Conservation (phyloP, 2,113 vertebrate species). For the western clawed frog (Xenopus tropicalis) region DNA sequence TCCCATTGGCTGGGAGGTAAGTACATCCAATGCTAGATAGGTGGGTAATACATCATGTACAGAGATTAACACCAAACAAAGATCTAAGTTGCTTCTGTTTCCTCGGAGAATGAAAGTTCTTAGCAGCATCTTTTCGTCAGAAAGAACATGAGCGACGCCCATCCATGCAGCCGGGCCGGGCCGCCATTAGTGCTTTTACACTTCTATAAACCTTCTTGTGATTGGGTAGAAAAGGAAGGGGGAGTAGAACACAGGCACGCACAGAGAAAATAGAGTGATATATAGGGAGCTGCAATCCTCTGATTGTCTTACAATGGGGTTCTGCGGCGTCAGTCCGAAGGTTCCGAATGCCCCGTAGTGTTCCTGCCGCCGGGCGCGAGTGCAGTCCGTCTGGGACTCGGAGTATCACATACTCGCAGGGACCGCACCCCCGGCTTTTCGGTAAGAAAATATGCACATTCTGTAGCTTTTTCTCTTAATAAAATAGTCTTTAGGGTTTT, state of each 20-base stretch:
- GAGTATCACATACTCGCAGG: constrained; percentile 71
- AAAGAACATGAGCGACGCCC: constrained; percentile 74
- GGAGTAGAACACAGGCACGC: constrained; percentile 37
- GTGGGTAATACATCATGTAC: constrained; percentile 85
- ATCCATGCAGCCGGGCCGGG: constrained; percentile 74
- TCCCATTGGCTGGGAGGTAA: constrained; percentile 79
- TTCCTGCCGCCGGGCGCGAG: constrained; percentile 44
- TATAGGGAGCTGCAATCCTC: constrained; percentile 43
- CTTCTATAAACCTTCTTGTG: constrained; percentile 59
- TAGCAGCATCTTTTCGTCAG: constrained; percentile 81
- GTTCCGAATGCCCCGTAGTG: no score
- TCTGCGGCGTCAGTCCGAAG: background rate
- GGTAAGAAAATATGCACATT: constrained; percentile 85
- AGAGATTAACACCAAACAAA: constrained; percentile 86
- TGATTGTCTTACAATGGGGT: constrained; percentile 67
- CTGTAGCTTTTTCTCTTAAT: constrained; percentile 70
- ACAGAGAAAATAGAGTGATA: constrained; percentile 3
- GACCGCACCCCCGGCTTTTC: constrained; percentile 55
- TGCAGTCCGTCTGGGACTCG: constrained; percentile 60
- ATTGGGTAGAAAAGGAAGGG: constrained; percentile 66
- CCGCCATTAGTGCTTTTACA: constrained; percentile 72
- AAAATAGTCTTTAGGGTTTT: constrained; percentile 63
- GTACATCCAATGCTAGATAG: constrained; percentile 87
- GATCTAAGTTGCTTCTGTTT: constrained; percentile 72
- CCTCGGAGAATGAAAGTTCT: constrained; percentile 79